These are phyloP conservation scores for Drosophila grimshawi DNA, from an alignment of 1,140 invertebrate species.

Conservation along the genomic window DNA sequence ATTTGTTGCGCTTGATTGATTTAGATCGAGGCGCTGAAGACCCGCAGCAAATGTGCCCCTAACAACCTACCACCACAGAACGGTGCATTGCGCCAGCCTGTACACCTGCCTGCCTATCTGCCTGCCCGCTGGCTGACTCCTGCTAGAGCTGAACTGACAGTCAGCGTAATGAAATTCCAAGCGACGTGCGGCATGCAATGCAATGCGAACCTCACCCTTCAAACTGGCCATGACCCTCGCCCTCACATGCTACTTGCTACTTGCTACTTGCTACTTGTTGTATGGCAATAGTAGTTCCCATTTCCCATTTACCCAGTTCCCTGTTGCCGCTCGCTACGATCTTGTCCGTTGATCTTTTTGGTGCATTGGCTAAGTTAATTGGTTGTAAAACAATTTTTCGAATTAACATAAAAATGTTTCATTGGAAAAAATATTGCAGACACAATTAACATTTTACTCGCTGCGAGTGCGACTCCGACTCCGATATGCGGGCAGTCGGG, in stretches of 20 bases:
- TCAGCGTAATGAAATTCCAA: constrained; percentile 70
- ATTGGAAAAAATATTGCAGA: constrained; percentile 76
- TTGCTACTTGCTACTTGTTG: too few relatives aligned
- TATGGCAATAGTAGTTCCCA: constrained; percentile 6
- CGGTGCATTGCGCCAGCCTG: constrained; percentile 9
- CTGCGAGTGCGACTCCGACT: constrained; percentile 15
- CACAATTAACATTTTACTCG: constrained; percentile 53
- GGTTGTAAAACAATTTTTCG: constrained; percentile 83
- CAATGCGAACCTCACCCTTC: constrained; percentile 42
- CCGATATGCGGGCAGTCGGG: constrained; percentile 60
- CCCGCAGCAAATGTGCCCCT: constrained; percentile 59
- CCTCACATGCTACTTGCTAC: constrained; percentile 5
- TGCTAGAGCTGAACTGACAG: constrained; percentile 46
- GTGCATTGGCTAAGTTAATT: constrained; percentile 82
- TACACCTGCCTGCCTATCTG: constrained; percentile 79
- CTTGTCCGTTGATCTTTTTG: constrained; percentile 83
- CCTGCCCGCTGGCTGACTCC: constrained; percentile 71
- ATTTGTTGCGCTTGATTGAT: constrained; percentile 79
- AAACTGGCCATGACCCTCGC: constrained; percentile 14
- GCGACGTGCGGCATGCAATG: constrained; percentile 65
- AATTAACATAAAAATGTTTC: constrained; percentile 83
- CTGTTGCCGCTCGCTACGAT: constrained; percentile 46
- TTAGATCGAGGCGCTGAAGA: constrained; percentile 59
- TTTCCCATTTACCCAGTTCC: constrained; percentile 24
- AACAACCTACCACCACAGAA: constrained; percentile 47